These are phyloP conservation scores for Cryptus viduatorius DNA, from an alignment of 2,888 invertebrate species.

Conservation along the genomic window DNA sequence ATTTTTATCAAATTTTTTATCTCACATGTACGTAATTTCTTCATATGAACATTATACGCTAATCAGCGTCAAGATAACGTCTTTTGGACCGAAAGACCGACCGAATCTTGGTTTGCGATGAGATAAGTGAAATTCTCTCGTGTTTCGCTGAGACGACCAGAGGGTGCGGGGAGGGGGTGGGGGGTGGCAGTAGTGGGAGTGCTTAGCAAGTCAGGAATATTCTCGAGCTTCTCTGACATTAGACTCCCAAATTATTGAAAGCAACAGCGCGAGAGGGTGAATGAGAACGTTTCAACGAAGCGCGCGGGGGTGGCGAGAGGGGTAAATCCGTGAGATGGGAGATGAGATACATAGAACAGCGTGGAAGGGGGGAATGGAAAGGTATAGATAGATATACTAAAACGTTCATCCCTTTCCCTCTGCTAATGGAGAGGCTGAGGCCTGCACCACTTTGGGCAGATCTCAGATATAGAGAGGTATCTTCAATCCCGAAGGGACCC, in stretches of 20 bases:
- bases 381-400: slow-evolving; percentile 32
- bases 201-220: slow-evolving; percentile 28
- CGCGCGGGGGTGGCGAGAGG: slow-evolving; percentile 15
- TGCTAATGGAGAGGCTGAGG: slow-evolving; percentile 75
- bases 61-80: not conserved
- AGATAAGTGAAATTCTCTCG: not conserved
- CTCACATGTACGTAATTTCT: too few species aligned
- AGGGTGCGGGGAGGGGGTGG: not conserved
- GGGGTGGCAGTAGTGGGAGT: not conserved
- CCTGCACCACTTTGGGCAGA: slow-evolving; percentile 74
- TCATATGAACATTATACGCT: too few species aligned
- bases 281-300: slow-evolving; percentile 44
- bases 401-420: slow-evolving; percentile 63
- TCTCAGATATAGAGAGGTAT: slow-evolving; percentile 71
- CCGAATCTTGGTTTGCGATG: not conserved
- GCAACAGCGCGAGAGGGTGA: slow-evolving; percentile 77
- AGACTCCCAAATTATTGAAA: slow-evolving; percentile 84
- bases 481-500: slow-evolving; percentile 27
- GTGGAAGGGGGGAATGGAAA: slow-evolving; percentile 47
- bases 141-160: not conserved
- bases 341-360: not conserved
- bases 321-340: slow-evolving; percentile 1
- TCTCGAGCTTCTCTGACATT: slow-evolving; percentile 74
- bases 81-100: not conserved
- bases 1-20: not conserved